Evolutionary conservation across 2,888 invertebrate species (phyloP).

Genomic region (Trissolcus brochymenae): DNA sequence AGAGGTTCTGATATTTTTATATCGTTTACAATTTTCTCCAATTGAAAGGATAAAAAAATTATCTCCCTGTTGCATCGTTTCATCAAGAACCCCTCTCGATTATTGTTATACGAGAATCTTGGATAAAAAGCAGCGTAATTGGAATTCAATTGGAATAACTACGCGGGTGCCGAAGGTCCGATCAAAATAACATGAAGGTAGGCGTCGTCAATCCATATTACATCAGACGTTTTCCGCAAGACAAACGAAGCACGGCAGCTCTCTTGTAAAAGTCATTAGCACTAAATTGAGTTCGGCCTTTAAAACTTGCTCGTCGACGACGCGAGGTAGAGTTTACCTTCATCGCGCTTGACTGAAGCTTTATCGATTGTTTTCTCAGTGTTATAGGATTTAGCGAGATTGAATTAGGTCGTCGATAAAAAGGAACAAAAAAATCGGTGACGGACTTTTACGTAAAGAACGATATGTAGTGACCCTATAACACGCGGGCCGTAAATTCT

Average conservation of each 20-base stretch:
- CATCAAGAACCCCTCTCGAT: too few relatives aligned
- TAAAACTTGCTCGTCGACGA: slow-evolving; percentile 53
- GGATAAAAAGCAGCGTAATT: not conserved
- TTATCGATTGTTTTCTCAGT: slow-evolving; percentile 57
- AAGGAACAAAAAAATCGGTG: slow-evolving; percentile 23
- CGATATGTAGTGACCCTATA: slow-evolving; percentile 29
- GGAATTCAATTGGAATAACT: not conserved
- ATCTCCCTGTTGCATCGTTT: too few relatives aligned
- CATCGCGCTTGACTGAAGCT: slow-evolving; percentile 55
- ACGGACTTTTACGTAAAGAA: slow-evolving; percentile 6
- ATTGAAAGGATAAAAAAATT: too few relatives aligned
- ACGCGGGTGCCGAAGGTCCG: slow-evolving; percentile 1
- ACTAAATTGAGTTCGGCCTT: slow-evolving; percentile 57
- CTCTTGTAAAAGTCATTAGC: slow-evolving; percentile 59
- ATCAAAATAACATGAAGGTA: slow-evolving; percentile 36
- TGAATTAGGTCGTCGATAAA: slow-evolving; percentile 54
- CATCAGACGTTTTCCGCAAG: slow-evolving; percentile 55
- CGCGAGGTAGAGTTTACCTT: slow-evolving; percentile 50
- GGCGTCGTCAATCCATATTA: slow-evolving; percentile 54
- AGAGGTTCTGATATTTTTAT: not conserved
- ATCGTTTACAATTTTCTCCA: not conserved
- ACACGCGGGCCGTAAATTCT: slow-evolving; percentile 37
- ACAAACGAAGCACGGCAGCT: slow-evolving; percentile 57
- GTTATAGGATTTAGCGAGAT: slow-evolving; percentile 53
- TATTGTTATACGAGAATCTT: too few relatives aligned